These are phyloP conservation scores for Bursaphelenchus mucronatus DNA, from an alignment of 1,140 invertebrate genomes.

Conservation along the genomic window DNA sequence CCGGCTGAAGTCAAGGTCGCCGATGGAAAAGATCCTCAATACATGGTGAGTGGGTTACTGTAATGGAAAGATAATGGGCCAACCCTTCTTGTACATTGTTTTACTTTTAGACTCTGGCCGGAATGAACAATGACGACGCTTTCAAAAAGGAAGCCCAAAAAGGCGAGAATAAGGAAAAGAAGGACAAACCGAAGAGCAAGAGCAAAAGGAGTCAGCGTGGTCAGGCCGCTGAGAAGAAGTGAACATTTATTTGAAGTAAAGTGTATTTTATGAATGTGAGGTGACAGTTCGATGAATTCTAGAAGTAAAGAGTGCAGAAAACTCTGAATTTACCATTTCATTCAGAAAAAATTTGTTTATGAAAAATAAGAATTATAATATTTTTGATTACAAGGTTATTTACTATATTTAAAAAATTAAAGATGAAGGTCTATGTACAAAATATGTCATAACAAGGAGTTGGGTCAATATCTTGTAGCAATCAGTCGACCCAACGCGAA, in stretches of 20 bases:
- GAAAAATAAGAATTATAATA: too few species aligned
- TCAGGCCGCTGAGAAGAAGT: too few species aligned
- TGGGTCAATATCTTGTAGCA: conserved; percentile 6
- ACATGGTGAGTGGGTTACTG: conserved; percentile 1
- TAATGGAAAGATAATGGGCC: too few species aligned
- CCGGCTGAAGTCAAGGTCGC: background rate
- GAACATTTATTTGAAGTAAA: background rate
- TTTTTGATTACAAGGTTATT: too few species aligned
- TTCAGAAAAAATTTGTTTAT: too few species aligned
- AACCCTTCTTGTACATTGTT: too few species aligned
- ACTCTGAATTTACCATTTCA: too few species aligned
- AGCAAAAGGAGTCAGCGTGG: background rate
- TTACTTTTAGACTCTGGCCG: conserved; percentile 15
- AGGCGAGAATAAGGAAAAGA: background rate
- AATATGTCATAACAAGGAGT: too few species aligned
- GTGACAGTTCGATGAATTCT: too few species aligned
- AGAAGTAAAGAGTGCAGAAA: too few species aligned
- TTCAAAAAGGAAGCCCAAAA: background rate
- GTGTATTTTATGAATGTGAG: background rate
- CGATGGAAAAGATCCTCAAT: background rate
- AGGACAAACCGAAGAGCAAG: background rate
- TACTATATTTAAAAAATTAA: too few species aligned
- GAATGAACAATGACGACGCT: background rate
- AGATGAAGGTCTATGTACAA: too few species aligned
- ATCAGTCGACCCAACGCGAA: conserved; percentile 25